These are phyloP conservation scores for Hypolimnas misippus DNA, from an alignment of 2,888 invertebrate species.

Conservation along the genomic window DNA sequence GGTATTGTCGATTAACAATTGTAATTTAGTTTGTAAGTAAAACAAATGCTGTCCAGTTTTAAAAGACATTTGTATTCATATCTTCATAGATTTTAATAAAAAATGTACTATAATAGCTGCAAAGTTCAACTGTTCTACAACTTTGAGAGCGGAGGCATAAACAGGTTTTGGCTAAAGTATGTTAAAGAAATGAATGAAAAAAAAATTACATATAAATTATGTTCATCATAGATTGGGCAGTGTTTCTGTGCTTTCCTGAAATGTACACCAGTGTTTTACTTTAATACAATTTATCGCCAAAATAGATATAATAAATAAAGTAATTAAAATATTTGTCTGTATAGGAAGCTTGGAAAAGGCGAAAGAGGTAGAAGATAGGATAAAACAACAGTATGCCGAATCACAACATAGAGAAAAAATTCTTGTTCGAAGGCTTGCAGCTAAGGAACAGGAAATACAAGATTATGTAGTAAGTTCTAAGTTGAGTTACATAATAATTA, in stretches of 20 bases:
- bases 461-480: slow-evolving; percentile 92
- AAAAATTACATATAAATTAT: neutral
- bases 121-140: neutral
- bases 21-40: slow-evolving; percentile 42
- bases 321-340: slow-evolving; percentile 44
- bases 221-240: neutral
- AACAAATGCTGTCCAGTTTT: slow-evolving; percentile 2
- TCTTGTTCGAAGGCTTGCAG: slow-evolving; percentile 94
- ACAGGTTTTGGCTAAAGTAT: neutral
- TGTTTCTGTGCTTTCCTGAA: neutral
- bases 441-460: slow-evolving; percentile 98
- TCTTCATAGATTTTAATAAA: slow-evolving; percentile 5
- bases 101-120: neutral
- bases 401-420: slow-evolving; percentile 96
- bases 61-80: neutral
- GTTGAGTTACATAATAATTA: too few species aligned
- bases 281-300: neutral
- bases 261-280: neutral
- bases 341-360: slow-evolving; percentile 88
- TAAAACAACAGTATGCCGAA: slow-evolving; percentile 92
- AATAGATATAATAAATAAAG: too few species aligned
- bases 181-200: too few species aligned
- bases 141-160: neutral
- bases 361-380: slow-evolving; percentile 91
- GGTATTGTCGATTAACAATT: slow-evolving; percentile 78